Percentiles rank a stretch among this genome's conserved stretches.
Evolutionary conservation across 1,140 invertebrate genomes (phyloP).

Genomic region (Formica selysi): DNA sequence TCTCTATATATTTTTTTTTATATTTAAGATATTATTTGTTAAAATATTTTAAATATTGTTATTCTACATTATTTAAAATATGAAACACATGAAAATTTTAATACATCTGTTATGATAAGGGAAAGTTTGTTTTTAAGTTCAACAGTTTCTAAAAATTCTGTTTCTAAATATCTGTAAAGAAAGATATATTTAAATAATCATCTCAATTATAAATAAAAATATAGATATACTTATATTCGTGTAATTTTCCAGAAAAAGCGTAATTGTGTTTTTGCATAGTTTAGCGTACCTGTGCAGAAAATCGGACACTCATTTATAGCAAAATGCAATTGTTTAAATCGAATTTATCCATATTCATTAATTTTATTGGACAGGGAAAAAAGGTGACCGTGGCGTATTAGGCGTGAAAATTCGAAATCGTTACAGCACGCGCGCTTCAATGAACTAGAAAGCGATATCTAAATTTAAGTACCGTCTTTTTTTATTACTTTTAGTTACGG

Average conservation of each 20-base stretch:
- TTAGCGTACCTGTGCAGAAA: background rate
- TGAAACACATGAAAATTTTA: background rate
- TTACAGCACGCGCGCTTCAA: conserved; percentile 5
- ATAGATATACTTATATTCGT: background rate
- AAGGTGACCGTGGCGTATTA: background rate
- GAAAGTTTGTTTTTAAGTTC: background rate
- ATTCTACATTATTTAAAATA: conserved; percentile 8
- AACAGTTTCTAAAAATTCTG: background rate
- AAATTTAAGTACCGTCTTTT: background rate
- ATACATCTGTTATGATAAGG: background rate
- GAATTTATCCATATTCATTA: conserved; percentile 8
- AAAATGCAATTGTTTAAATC: background rate
- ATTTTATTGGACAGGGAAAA: background rate
- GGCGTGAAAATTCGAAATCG: conserved; percentile 37
- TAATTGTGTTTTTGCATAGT: background rate
- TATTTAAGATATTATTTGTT: conserved; percentile 9
- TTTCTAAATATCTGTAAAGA: background rate
- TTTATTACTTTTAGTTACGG: conserved; percentile 22
- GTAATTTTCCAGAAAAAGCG: background rate
- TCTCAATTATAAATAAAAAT: background rate
- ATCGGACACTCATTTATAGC: background rate
- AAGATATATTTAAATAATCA: background rate
- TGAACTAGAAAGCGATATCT: conserved; percentile 37
- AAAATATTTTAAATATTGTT: background rate
- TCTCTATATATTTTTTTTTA: background rate